Base-by-base conservation (phyloP, 2,797 vertebrate genomes). In the Molossus alvarezi region DNA sequence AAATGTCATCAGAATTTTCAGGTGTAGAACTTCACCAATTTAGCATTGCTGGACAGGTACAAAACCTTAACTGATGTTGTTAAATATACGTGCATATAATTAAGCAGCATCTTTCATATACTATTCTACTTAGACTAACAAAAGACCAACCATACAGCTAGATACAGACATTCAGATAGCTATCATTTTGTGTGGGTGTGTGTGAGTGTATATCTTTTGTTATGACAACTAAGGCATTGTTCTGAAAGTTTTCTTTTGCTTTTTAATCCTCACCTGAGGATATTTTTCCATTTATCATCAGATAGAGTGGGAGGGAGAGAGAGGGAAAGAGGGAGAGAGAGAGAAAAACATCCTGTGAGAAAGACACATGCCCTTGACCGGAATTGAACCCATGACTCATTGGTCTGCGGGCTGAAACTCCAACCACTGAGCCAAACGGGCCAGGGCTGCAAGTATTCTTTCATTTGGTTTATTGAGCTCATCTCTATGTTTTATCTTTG, bases 21-120 rank as follows among this genome's bases (percentile, higher is more conserved):
- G 29, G 27, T 33, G 4, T n/a, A 76, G 72, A 71, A 57, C 95
- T 82, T 95, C 41, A 85, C n/a, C 85, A 53, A 6, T 37, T 58
- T 48, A 85, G 6, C 12, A 48, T 73, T 60, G 41, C 33, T 91
- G 10, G 55, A 67, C 11, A 77, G n/a, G 45, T 73, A 45, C 5
- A 62, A 60, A 96, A 51, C 27, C 17, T 80, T 55, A 51, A n/a
- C 84, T 88, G 73, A 62, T 79, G 90, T 64, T 82, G 83, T 82
- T 83, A 33, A 6, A 27, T 37, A 7, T 21, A 37, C 82, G 64
- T 81, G 29, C 13, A 37, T 27, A 48, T 45, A 71, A 23, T 64
- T 91, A 65, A 89, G 29, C 21, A 86, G 13, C 2, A 6, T 77
- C 1, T 73, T 89, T 94, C 48, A 71, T 21, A n/a, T 45, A n/a